phyloP scores from a whole-genome alignment of 1,140 invertebrate species.

The Drosophila setifemur region DNA sequence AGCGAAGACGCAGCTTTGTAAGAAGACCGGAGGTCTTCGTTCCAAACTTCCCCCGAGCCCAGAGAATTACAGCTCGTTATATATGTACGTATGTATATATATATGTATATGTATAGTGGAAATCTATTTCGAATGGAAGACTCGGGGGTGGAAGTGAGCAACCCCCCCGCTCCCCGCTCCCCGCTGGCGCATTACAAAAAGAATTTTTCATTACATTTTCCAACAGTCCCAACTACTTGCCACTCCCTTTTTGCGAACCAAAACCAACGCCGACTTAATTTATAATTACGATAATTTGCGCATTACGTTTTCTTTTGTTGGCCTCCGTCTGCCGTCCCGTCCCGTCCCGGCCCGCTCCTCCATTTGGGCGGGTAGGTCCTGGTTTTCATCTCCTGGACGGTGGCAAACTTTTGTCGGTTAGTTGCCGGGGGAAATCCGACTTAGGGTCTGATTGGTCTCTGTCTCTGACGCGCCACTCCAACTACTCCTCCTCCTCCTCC shows the following conservation, averaged over 20 bases:
- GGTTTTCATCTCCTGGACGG: not conserved
- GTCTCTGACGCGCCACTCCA: not conserved
- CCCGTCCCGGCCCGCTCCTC: not conserved
- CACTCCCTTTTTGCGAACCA: not conserved
- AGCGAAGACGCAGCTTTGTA: slow-evolving; percentile 42
- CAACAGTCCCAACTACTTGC: slow-evolving; percentile 13
- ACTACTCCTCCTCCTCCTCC: slow-evolving; percentile 1
- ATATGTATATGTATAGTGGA: slow-evolving; percentile 48
- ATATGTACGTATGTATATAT: not conserved
- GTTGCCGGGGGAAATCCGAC: slow-evolving; percentile 16
- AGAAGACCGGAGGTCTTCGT: slow-evolving; percentile 15
- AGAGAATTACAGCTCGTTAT: slow-evolving; percentile 38
- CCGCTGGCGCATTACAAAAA: slow-evolving; percentile 42
- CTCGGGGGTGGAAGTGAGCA: slow-evolving; percentile 7
- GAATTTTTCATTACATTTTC: slow-evolving; percentile 75
- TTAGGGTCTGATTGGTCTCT: slow-evolving; percentile 45
- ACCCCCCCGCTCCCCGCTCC: not conserved
- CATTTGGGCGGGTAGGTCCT: not conserved
- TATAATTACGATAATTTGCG: slow-evolving; percentile 81
- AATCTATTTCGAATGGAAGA: slow-evolving; percentile 78
- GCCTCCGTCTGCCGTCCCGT: too few relatives aligned
- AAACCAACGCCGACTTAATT: slow-evolving; percentile 76
- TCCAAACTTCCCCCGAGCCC: slow-evolving; percentile 18
- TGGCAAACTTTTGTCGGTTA: slow-evolving; percentile 65
- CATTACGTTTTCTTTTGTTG: slow-evolving; percentile 80